Percentiles rank a stretch among this genome's conserved stretches.
Conservation (phyloP, 2,797 vertebrate species). For the Onychomys leucogaster region DNA sequence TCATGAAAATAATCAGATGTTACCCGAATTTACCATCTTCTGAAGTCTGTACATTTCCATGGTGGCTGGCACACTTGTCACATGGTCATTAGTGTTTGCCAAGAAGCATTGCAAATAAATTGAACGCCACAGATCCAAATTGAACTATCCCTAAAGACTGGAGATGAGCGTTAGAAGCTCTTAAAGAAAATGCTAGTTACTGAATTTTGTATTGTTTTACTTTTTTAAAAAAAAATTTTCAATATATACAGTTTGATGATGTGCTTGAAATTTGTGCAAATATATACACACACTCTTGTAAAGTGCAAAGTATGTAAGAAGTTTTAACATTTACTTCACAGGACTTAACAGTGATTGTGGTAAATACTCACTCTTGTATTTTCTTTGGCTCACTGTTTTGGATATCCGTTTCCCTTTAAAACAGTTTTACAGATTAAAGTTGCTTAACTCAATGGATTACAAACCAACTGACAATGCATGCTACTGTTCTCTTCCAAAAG, state of each 20-base stretch:
- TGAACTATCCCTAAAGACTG: conserved; percentile 79
- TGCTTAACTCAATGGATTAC: conserved; percentile 83
- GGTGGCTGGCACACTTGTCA: conserved; percentile 83
- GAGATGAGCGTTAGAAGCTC: conserved; percentile 82
- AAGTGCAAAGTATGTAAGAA: conserved; percentile 82
- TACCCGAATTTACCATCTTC: conserved; percentile 81
- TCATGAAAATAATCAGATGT: conserved; percentile 81
- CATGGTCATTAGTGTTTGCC: conserved; percentile 84
- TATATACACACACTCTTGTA: conserved; percentile 85
- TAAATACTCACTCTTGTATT: conserved; percentile 82
- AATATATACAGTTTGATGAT: conserved; percentile 86
- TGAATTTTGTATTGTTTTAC: conserved; percentile 84
- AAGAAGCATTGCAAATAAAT: conserved; percentile 83
- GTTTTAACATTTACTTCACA: conserved; percentile 79
- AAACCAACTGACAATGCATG: conserved; percentile 86
- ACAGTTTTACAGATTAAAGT: conserved; percentile 84
- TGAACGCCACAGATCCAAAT: conserved; percentile 80
- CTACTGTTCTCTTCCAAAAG: conserved; percentile 83
- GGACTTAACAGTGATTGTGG: conserved; percentile 81
- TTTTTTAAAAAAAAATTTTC: conserved; percentile 70
- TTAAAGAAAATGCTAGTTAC: conserved; percentile 85
- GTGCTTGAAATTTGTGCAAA: conserved; percentile 88
- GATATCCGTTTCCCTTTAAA: conserved; percentile 82
- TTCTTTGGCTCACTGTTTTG: conserved; percentile 84
- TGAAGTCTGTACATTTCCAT: conserved; percentile 84